phyloP scores from a whole-genome alignment of 2,113 vertebrate species.

The Suncus etruscus region DNA sequence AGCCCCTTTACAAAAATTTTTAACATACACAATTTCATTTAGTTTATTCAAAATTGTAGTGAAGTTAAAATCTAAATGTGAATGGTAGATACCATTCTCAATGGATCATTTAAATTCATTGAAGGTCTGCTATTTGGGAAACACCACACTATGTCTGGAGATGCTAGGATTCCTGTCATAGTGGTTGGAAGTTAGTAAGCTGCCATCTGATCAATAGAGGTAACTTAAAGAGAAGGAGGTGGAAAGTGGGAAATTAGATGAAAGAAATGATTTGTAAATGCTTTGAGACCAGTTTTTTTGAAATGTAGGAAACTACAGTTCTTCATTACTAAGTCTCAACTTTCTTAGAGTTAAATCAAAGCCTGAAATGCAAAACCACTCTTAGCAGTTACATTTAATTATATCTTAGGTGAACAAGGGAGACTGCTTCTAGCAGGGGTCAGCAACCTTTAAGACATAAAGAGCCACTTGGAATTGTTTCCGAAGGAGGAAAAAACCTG shows the following conservation, averaged over 20 bases:
- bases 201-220: not conserved
- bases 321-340: not conserved
- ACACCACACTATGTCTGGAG: not conserved
- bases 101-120: not conserved
- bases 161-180: not conserved
- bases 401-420: not conserved
- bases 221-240: not conserved
- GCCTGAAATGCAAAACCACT: not conserved
- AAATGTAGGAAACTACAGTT: not conserved
- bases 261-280: not conserved
- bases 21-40: not conserved
- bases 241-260: not conserved
- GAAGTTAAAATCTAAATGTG: not conserved
- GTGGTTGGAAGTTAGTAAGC: not conserved
- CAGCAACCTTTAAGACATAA: no score
- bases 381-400: not conserved
- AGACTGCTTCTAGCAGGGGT: not conserved
- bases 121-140: not conserved
- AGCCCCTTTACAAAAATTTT: no score
- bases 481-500: no score
- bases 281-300: not conserved
- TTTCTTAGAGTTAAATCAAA: not conserved
- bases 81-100: not conserved
- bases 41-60: not conserved
- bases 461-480: no score